phyloP scores from a whole-genome alignment of 2,113 vertebrate species.

The Hippocampus barbouri region DNA sequence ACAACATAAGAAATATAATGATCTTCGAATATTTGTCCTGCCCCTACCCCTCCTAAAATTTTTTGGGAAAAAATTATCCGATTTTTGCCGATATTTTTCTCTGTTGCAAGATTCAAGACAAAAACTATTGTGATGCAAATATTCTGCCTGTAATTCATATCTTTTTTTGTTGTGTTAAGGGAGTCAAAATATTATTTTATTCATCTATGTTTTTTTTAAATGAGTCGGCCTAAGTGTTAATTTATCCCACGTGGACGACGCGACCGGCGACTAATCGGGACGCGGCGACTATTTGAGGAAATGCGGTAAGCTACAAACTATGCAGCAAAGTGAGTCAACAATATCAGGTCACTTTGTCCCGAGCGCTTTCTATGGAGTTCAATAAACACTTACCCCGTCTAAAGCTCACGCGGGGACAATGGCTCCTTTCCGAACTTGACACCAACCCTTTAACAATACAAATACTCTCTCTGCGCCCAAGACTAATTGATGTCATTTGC shows the following conservation, averaged over 20 bases:
- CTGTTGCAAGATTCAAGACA: no score
- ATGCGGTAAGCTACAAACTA: constrained; percentile 66
- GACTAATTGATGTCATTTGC: constrained; percentile 74
- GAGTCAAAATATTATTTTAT: no score
- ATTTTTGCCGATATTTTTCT: no score
- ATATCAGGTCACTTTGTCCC: constrained; percentile 71
- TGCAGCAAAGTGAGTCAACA: constrained; percentile 66
- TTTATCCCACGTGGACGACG: neutral
- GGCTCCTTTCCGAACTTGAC: constrained; percentile 68
- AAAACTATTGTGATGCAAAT: no score
- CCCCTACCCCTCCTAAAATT: no score
- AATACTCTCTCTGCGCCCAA: constrained; percentile 69
- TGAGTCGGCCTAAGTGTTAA: neutral
- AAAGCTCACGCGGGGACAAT: constrained; percentile 65
- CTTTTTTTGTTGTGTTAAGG: no score
- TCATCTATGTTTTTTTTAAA: no score
- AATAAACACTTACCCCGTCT: constrained; percentile 74
- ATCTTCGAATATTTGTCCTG: no score
- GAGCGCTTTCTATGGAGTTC: constrained; percentile 62
- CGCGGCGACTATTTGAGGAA: neutral
- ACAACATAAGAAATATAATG: no score
- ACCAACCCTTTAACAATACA: constrained; percentile 68
- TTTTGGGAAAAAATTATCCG: no score
- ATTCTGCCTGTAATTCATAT: no score
- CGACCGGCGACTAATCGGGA: neutral